Conservation (phyloP, 1,140 invertebrate genomes). For the honey bee (Apis mellifera) region DNA sequence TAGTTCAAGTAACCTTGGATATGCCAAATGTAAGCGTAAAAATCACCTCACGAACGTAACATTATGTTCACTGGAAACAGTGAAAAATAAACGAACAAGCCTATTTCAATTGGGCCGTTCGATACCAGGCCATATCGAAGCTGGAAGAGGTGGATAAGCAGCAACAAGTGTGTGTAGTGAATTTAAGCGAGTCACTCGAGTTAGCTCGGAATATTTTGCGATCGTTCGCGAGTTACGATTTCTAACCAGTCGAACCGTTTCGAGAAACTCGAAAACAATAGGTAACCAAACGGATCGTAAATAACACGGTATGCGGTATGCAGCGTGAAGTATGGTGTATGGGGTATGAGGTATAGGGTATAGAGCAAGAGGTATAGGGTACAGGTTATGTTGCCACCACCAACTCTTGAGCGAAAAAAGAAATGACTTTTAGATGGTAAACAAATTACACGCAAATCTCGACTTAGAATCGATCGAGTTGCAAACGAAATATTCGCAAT, state of each 20-base stretch:
- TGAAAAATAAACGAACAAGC: neutral
- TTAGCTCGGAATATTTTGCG: neutral
- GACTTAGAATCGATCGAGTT: too few relatives aligned
- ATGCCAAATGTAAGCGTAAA: neutral
- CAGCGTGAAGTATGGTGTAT: neutral
- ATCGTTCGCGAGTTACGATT: slow-evolving; percentile 31
- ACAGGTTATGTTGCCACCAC: neutral
- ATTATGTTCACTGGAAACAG: neutral
- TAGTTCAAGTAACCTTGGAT: neutral
- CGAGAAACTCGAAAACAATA: slow-evolving; percentile 72
- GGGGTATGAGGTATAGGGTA: neutral
- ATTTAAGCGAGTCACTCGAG: neutral
- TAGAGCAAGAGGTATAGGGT: neutral
- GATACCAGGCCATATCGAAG: neutral
- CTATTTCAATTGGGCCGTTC: neutral
- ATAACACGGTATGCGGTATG: slow-evolving; percentile 57
- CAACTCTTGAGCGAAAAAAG: neutral
- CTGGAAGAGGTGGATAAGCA: neutral
- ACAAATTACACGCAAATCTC: too few relatives aligned
- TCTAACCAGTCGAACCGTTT: slow-evolving; percentile 39
- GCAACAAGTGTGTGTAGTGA: neutral
- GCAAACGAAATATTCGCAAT: too few relatives aligned
- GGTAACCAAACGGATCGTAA: slow-evolving; percentile 52
- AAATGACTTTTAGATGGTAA: neutral
- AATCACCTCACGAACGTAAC: neutral